These are phyloP conservation scores for Drosophila barbarae DNA, from an alignment of 2,888 invertebrate genomes.

Conservation along the genomic window DNA sequence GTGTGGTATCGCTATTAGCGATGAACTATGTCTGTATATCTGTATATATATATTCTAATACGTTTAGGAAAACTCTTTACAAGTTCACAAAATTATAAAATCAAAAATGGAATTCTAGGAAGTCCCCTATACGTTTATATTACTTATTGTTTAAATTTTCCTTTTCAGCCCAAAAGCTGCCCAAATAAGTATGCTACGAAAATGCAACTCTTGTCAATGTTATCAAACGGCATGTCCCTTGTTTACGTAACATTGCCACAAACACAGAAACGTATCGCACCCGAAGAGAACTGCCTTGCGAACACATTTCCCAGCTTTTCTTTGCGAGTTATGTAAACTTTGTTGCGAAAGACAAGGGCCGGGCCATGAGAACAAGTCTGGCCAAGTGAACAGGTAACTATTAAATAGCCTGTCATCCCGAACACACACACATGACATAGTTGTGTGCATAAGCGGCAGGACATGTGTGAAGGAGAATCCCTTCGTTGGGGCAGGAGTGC, in stretches of 20 bases:
- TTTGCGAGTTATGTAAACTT: constrained; percentile 30
- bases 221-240: constrained; percentile 11
- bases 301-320: constrained; percentile 26
- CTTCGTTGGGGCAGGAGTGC: constrained; percentile 36
- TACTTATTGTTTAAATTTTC: background rate
- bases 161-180: background rate
- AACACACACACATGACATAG: constrained; percentile 11
- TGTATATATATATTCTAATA: too few relatives aligned
- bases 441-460: constrained; percentile 22
- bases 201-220: constrained; percentile 18
- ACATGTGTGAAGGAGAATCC: constrained; percentile 5
- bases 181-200: constrained; percentile 12
- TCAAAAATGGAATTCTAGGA: background rate
- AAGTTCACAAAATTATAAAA: background rate
- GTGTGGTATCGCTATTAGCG: constrained; percentile 5
- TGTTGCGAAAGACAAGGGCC: constrained; percentile 29
- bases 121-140: background rate
- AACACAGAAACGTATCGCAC: constrained; percentile 6
- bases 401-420: constrained; percentile 40
- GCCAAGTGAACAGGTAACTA: constrained; percentile 38
- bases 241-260: constrained; percentile 12
- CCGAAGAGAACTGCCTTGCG: constrained; percentile 10
- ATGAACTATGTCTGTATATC: too few relatives aligned
- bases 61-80: background rate
- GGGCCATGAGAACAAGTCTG: constrained; percentile 11